These are phyloP conservation scores for Zelostemma sp. DNA, from an alignment of 1,140 invertebrate species.

Conservation along the genomic window DNA sequence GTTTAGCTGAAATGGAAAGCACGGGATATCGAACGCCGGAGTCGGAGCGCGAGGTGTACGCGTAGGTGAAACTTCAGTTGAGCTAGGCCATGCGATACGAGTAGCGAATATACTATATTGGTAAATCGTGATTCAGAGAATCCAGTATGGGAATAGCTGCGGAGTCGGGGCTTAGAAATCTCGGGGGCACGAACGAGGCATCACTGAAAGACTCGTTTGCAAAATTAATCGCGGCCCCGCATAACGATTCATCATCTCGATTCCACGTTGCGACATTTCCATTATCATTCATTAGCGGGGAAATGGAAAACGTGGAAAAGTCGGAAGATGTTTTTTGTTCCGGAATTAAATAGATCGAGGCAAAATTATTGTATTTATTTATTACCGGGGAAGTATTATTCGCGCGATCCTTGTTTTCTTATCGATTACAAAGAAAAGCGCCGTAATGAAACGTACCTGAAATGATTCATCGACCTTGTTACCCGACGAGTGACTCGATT, in stretches of 20 bases:
- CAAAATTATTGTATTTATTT: too few relatives aligned
- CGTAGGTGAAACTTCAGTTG: slow-evolving; percentile 25
- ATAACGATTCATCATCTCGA: not conserved
- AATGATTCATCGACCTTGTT: slow-evolving; percentile 21
- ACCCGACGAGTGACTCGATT: slow-evolving; percentile 34
- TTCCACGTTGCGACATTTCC: not conserved
- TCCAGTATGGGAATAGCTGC: slow-evolving; percentile 20
- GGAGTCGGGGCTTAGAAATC: slow-evolving; percentile 9
- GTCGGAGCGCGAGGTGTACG: slow-evolving; percentile 27
- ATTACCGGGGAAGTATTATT: too few relatives aligned
- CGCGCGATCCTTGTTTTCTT: too few relatives aligned
- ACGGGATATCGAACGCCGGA: too few relatives aligned
- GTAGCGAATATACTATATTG: slow-evolving; percentile 24
- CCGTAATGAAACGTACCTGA: too few relatives aligned
- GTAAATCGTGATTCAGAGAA: slow-evolving; percentile 31
- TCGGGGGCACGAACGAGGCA: slow-evolving; percentile 13
- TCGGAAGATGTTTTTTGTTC: too few relatives aligned
- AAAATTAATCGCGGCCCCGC: not conserved
- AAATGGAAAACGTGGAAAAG: too few relatives aligned
- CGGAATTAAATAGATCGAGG: too few relatives aligned
- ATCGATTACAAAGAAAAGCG: too few relatives aligned
- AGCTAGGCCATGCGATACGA: slow-evolving; percentile 23
- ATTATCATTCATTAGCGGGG: too few relatives aligned
- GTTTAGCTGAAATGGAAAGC: too few relatives aligned
- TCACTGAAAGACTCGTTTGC: not conserved